These are phyloP conservation scores for Asteroscopus sphinx DNA, from an alignment of 2,888 invertebrate species.

Conservation along the genomic window DNA sequence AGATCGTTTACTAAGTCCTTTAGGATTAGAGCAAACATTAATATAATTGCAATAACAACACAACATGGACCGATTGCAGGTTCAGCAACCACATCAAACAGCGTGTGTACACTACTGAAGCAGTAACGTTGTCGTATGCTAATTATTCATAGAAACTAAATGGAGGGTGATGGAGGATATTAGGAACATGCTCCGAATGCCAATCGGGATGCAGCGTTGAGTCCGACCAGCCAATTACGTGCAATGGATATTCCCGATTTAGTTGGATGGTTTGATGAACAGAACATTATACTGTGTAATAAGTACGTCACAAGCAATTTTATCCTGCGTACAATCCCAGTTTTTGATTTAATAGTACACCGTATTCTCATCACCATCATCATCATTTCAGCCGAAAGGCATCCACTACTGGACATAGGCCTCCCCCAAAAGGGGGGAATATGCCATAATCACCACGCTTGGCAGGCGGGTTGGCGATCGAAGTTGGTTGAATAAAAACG, in stretches of 20 bases:
- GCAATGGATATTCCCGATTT: constrained; percentile 36
- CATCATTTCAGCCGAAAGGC: no score
- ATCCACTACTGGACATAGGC: no score
- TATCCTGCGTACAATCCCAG: no score
- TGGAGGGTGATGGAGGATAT: constrained; percentile 63
- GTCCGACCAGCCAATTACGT: constrained; percentile 40
- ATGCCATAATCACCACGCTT: no score
- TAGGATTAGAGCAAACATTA: constrained; percentile 28
- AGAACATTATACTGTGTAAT: no score
- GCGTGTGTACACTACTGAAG: constrained; percentile 52
- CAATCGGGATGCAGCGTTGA: constrained; percentile 46
- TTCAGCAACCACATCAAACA: constrained; percentile 59
- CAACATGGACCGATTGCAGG: constrained; percentile 40
- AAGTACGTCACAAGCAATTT: no score
- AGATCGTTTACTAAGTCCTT: neutral
- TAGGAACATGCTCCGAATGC: constrained; percentile 30
- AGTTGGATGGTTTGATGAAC: constrained; percentile 12
- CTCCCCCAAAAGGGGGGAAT: no score
- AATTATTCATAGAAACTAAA: constrained; percentile 67
- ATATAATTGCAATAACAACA: constrained; percentile 37
- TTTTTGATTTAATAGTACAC: no score
- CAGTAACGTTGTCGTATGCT: constrained; percentile 65
- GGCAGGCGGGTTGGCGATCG: no score
- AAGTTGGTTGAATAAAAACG: no score
- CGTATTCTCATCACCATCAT: no score